Conservation (phyloP, 2,888 invertebrate genomes). For the Seira ritae region DNA sequence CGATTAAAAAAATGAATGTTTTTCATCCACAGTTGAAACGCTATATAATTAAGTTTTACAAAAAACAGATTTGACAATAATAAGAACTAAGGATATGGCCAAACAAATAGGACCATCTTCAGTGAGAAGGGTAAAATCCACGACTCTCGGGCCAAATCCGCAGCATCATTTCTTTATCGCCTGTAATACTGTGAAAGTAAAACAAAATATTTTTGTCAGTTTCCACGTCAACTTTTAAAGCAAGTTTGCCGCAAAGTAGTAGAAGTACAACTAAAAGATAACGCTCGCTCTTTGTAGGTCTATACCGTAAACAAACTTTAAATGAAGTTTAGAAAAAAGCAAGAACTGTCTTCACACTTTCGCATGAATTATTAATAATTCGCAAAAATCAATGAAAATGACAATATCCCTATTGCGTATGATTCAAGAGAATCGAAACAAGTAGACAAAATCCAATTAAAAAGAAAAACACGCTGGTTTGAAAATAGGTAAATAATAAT, state of each 20-base stretch:
- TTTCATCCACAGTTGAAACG: conserved; percentile 40
- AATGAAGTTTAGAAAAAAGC: neutral
- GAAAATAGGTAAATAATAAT: no score
- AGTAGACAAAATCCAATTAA: no score
- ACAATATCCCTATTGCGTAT: no score
- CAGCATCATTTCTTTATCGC: conserved; percentile 41
- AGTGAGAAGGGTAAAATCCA: neutral
- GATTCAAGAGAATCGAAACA: no score
- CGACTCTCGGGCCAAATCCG: neutral
- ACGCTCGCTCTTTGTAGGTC: neutral
- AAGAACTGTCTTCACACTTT: no score
- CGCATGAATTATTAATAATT: no score
- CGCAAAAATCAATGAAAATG: no score
- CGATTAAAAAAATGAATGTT: neutral
- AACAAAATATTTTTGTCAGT: conserved; percentile 23
- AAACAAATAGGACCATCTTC: conserved; percentile 24
- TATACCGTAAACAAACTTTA: neutral
- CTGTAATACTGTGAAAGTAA: conserved; percentile 34
- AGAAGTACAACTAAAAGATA: neutral
- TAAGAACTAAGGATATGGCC: conserved; percentile 22
- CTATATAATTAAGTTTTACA: neutral
- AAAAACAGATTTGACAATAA: conserved; percentile 27
- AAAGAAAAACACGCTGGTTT: no score
- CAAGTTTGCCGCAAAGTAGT: neutral
- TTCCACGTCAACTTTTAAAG: neutral